Base-by-base conservation (phyloP, 2,797 vertebrate species). In the Anguilla pacifica region DNA sequence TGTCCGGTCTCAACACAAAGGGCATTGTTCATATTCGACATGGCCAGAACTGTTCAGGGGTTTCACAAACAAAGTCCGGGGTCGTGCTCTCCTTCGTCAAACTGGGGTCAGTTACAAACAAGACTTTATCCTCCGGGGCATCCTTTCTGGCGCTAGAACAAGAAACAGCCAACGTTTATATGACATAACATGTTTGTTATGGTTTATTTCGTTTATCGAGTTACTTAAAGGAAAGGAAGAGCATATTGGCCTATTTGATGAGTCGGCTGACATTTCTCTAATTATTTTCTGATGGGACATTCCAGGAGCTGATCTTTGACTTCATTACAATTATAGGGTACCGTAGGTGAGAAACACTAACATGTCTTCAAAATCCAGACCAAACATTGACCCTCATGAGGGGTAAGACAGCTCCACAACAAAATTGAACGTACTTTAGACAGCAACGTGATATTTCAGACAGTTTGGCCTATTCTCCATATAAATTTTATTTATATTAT, bases 1-100 rank as follows among this genome's bases (percentile, higher is more conserved):
- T 97, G 97, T 95, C 95, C 96, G 22, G 96, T 97, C 95, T 98
- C 97, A 92, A 98, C 97, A 95, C 98, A 98, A 93, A 98, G 97
- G 74, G 97, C 96, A 96, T 95, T 98, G 97, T 97, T 98, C 97
- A 98, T 96, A 96, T 96, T 97, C 92, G 97, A 96, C 96, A 97
- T 96, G 92, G 94, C 92, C 91, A 94, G 3, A 90, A 87, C 74
- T 89, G 31, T 92, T 51, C 85, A 43, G 55, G 87, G 87, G 90
- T 94, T 94, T 91, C 92, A 90, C 87, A 70, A 90, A 90, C 91
- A 91, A 72, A 91, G 90, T 88, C 88, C 84, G 91, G 91, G 90
- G 89, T 92, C 88, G 90, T 87, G 91, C 90, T 28, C 93, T 92
- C 94, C 94, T 94, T 95, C 86, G 93, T 94, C 59, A 93, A 90